These are phyloP conservation scores for Takifugu bimaculatus DNA, from an alignment of 2,113 vertebrate species.

Conservation along the genomic window DNA sequence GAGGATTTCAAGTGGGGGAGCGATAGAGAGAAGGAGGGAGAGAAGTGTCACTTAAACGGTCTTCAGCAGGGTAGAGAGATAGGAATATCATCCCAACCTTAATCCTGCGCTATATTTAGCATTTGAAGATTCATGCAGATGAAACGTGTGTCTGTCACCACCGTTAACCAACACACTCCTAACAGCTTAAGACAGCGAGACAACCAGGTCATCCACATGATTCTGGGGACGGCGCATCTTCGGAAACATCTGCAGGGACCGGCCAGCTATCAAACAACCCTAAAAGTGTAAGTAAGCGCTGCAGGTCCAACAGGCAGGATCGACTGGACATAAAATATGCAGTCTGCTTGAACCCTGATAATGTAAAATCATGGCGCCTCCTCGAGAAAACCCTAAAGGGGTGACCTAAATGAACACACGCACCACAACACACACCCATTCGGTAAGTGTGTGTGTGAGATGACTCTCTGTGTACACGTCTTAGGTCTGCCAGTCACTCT, in stretches of 20 bases:
- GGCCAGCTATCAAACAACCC: background rate
- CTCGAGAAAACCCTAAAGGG: no score
- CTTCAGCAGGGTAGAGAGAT: constrained; percentile 25
- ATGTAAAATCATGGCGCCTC: no score
- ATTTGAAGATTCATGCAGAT: constrained; percentile 25
- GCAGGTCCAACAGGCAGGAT: no score
- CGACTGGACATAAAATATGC: no score
- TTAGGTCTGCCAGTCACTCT: no score
- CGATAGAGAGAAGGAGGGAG: constrained; percentile 22
- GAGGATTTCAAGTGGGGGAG: constrained; percentile 49
- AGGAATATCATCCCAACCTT: constrained; percentile 34
- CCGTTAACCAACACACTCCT: background rate
- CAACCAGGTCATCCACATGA: background rate
- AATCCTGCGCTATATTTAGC: constrained; percentile 52
- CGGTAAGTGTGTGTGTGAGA: background rate
- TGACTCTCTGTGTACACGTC: no score
- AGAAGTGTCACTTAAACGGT: constrained; percentile 57
- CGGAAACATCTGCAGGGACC: background rate
- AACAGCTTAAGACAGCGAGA: background rate
- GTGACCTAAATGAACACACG: no score
- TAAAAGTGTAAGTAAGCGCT: background rate
- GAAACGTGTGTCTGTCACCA: background rate
- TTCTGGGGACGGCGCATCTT: no score
- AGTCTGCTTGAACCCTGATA: no score
- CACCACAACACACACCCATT: no score